These are phyloP conservation scores for Standfussiana lucernea DNA, from an alignment of 2,888 invertebrate species.

Conservation along the genomic window DNA sequence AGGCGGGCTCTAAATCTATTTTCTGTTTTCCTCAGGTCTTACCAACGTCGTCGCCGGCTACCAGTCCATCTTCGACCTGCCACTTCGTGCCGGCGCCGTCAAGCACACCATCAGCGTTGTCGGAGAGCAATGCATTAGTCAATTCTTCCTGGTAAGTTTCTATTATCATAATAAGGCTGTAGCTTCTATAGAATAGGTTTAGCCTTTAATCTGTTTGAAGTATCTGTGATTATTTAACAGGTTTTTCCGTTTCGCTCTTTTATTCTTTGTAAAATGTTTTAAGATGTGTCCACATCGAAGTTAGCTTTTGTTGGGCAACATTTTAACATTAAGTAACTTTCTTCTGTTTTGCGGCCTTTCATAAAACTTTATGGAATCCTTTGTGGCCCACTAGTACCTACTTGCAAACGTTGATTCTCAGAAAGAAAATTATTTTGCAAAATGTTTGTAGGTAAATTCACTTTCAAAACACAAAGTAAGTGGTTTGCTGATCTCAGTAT, in stretches of 20 bases:
- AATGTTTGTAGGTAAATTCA: not conserved
- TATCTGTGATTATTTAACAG: not conserved
- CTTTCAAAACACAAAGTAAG: not conserved
- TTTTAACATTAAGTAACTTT: not conserved
- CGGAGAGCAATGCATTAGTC: slow-evolving; percentile 91
- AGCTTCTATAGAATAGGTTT: not conserved
- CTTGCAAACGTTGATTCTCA: not conserved
- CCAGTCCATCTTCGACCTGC: slow-evolving; percentile 91
- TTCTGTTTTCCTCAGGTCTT: slow-evolving; percentile 75
- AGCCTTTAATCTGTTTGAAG: not conserved
- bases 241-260: not conserved
- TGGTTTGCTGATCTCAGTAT: not conserved
- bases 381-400: not conserved
- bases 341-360: not conserved
- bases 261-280: not conserved
- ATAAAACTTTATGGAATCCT: not conserved
- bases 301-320: not conserved
- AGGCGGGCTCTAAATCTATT: not conserved
- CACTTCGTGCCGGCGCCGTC: slow-evolving; percentile 94
- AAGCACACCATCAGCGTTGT: slow-evolving; percentile 93
- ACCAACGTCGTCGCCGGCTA: slow-evolving; percentile 92
- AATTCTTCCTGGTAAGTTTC: slow-evolving; percentile 90
- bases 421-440: not conserved
- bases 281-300: not conserved
- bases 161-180: not conserved